phyloP scores from a whole-genome alignment of 2,113 vertebrate species.

The human region GRCh38 chr11:32595501-32596000 shows the following conservation, averaged over 20 bases:
- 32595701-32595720: slow-evolving; percentile 45
- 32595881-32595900: background rate
- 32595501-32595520: no score
- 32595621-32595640: background rate
- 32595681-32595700: background rate
- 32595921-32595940: slow-evolving; percentile 33
- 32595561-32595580: background rate
- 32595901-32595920: background rate
- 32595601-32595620: background rate
- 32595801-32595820: slow-evolving; percentile 35
- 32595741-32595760: background rate
- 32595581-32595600: background rate
- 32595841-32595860: background rate
- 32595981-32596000: slow-evolving; percentile 96
- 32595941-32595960: slow-evolving; percentile 70
- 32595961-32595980: slow-evolving; percentile 98
- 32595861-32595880: background rate
- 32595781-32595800: background rate
- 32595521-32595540: background rate
- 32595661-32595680: background rate
- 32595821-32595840: slow-evolving; percentile 15
- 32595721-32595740: background rate
- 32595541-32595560: slow-evolving; percentile 12
- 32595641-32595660: background rate
- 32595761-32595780: slow-evolving; percentile 23